Percentiles rank a stretch among this genome's conserved stretches.
Evolutionary conservation across 2,888 invertebrate species (phyloP).

Genomic region (Drosophila villosipedis): DNA sequence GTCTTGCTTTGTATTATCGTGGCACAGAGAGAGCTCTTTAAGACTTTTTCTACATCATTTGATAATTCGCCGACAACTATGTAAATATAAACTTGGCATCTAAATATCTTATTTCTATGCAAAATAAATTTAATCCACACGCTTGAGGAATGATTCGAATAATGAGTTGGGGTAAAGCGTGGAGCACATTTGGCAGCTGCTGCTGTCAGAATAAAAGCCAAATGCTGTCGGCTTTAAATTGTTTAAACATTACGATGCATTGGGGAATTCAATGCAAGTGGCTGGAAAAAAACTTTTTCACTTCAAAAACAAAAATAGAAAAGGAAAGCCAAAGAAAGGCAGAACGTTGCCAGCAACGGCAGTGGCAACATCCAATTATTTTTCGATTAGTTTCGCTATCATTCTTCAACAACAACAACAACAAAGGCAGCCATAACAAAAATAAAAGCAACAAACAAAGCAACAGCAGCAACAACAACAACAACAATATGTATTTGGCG

Average conservation of each 20-base stretch:
- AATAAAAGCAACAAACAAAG: conserved; percentile 14
- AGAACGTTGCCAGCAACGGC: conserved; percentile 43
- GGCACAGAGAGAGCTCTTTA: neutral
- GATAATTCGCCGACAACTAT: neutral
- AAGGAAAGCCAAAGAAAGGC: conserved; percentile 53
- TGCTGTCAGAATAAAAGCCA: conserved; percentile 72
- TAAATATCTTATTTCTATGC: conserved; percentile 14
- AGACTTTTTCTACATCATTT: neutral
- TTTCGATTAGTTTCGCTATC: conserved; percentile 85
- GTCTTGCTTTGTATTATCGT: neutral
- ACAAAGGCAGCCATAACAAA: conserved; percentile 12
- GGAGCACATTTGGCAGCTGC: conserved; percentile 57
- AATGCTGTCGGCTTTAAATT: conserved; percentile 72
- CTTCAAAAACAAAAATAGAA: conserved; percentile 41
- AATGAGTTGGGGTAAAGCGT: neutral
- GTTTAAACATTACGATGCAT: conserved; percentile 83
- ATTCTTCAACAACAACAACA: conserved; percentile 76
- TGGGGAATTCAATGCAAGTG: conserved; percentile 80
- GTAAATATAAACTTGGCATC: neutral
- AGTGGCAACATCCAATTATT: conserved; percentile 83
- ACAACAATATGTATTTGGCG: conserved; percentile 62
- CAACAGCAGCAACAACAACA: conserved; percentile 23
- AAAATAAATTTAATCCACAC: conserved; percentile 5
- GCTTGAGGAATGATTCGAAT: conserved; percentile 6
- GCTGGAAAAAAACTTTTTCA: conserved; percentile 65